A percentile compares a stretch with the other conserved stretches of the same genome.
phyloP scores from a whole-genome alignment of 2,797 vertebrate genomes.

The Myioborus melanocephalus region DNA sequence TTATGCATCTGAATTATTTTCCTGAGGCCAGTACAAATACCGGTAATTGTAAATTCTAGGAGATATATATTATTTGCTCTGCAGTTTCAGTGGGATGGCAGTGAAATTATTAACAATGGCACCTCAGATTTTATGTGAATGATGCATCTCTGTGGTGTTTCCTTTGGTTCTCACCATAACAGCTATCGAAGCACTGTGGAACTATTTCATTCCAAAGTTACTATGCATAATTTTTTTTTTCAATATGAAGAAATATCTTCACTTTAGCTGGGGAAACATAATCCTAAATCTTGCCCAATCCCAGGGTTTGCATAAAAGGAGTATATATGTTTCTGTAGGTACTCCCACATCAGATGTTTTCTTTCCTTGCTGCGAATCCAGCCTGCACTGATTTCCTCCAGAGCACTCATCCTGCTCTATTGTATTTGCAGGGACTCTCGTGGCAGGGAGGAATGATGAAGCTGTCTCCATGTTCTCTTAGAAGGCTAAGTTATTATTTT shows the following conservation, averaged over 20 bases:
- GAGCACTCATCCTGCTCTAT: accelerated
- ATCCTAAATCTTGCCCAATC: not conserved
- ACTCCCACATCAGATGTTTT: not conserved
- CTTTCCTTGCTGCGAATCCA: not conserved
- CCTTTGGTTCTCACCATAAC: not conserved
- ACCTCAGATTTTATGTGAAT: not conserved
- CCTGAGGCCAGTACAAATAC: not conserved
- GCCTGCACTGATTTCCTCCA: accelerated
- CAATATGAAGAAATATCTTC: not conserved
- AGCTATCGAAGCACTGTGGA: not conserved
- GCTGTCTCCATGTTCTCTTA: no score
- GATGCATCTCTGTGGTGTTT: not conserved
- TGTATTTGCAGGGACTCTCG: no score
- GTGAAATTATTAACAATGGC: not conserved
- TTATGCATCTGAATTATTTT: not conserved
- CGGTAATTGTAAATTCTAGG: not conserved
- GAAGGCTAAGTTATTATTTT: no score
- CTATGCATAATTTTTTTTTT: not conserved
- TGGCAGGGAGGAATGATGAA: no score
- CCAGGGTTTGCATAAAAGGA: not conserved
- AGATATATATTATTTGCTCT: not conserved
- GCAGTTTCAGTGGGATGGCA: not conserved
- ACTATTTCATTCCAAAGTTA: not conserved
- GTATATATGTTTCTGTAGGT: accelerated
- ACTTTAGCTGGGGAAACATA: not conserved